Conservation (phyloP, 37 sponge, comb jelly and placozoan species). For the Eunapius fragilis region DNA sequence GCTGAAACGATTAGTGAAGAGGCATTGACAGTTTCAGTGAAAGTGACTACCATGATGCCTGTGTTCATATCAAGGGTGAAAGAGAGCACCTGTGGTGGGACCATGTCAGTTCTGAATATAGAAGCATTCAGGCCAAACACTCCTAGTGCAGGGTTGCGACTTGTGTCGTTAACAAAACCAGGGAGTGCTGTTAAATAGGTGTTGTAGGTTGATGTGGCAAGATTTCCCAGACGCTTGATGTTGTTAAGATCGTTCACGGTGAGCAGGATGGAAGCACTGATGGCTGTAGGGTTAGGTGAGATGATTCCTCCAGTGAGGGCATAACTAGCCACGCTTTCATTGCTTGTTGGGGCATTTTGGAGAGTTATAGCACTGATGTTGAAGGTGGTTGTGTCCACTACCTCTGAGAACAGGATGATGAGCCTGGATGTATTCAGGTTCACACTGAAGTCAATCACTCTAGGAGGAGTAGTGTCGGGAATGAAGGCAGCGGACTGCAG, state of each 20-base stretch:
- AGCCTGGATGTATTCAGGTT: conserved; percentile 78
- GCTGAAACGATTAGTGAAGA: conserved; percentile 62
- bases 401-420: conserved; percentile 76
- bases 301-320: conserved; percentile 74
- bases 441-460: conserved; percentile 70
- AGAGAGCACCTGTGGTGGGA: conserved; percentile 47
- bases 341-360: conserved; percentile 44
- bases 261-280: conserved; percentile 34
- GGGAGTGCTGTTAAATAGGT: conserved; percentile 54
- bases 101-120: conserved; percentile 59
- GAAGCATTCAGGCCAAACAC: conserved; percentile 60
- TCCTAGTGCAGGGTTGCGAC: conserved; percentile 43
- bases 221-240: conserved; percentile 66
- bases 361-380: conserved; percentile 75
- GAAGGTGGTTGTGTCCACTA: conserved; percentile 58
- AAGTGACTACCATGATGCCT: conserved; percentile 65
- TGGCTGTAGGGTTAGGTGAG: conserved; percentile 24
- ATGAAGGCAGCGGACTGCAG: conserved; percentile 32
- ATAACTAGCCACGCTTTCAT: conserved; percentile 30
- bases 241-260: conserved; percentile 68
- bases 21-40: conserved; percentile 85
- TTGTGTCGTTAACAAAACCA: conserved; percentile 73
- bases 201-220: conserved; percentile 60
- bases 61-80: conserved; percentile 67
- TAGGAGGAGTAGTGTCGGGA: conserved; percentile 71